A percentile compares a stretch with the other conserved stretches of the same genome.
Conservation (phyloP, 2,113 vertebrate genomes). For the Sapayoa aenigma region DNA sequence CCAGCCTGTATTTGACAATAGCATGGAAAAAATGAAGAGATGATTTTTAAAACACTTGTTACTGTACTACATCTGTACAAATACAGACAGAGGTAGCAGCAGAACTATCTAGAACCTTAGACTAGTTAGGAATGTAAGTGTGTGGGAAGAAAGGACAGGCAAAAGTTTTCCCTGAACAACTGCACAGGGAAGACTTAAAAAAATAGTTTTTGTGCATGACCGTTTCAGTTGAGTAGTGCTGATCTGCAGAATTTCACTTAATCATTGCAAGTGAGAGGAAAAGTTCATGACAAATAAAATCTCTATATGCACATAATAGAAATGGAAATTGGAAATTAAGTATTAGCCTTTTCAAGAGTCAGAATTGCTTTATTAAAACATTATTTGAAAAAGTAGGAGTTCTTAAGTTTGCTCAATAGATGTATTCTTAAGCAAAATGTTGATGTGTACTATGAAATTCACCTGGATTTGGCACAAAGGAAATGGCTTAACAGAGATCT, state of each 20-base stretch:
- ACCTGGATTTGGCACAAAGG: slow-evolving; percentile 29
- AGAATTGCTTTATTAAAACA: not conserved
- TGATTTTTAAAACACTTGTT: not conserved
- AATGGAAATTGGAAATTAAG: not conserved
- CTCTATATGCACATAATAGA: not conserved
- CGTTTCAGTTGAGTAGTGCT: not conserved
- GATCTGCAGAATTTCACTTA: not conserved
- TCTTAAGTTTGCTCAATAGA: slow-evolving; percentile 37
- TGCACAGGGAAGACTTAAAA: not conserved
- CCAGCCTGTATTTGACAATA: not conserved
- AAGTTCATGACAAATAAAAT: not conserved
- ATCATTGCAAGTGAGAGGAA: not conserved
- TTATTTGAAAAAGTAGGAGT: not conserved
- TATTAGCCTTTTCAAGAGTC: slow-evolving; percentile 10
- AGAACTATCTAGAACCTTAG: not conserved
- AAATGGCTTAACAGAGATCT: slow-evolving; percentile 1
- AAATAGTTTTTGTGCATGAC: not conserved
- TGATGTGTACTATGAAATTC: slow-evolving; percentile 38
- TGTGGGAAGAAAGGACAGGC: not conserved
- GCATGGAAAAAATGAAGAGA: not conserved
- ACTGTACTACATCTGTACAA: not conserved
- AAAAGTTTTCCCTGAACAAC: not conserved
- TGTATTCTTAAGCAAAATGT: slow-evolving; percentile 44
- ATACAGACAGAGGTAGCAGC: not conserved
- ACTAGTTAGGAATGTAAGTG: not conserved